Evolutionary conservation across 1,140 invertebrate species (phyloP), one percentile per base, ranked within the genome.

Genomic region (Brachionus koreanus): DNA sequence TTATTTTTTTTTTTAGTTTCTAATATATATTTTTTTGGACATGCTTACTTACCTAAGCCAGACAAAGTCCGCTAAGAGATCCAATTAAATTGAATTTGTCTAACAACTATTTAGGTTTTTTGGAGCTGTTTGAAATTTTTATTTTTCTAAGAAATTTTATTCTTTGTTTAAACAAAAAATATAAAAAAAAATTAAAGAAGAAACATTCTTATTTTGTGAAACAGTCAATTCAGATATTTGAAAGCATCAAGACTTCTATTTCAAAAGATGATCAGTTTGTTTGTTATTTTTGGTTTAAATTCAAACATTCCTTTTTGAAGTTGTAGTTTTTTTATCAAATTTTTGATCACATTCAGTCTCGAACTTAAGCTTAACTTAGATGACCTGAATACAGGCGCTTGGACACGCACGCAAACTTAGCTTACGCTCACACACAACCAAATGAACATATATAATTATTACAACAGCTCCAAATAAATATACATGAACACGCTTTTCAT

Each of bases 161-260:
- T 57, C 9, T 57, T 57, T 57, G 19, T 57, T 57, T 19, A 52
- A 23, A 57, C n/a, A 57, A 57, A 57, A 6, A 57, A 57, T 5
- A 57, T 29, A 2, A 29, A 29, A 29, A 29, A 29, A 29, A 29
- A 29, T 57, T 19, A 52, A 23, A 57, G 3, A 57, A 57, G 19
- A 6, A 57, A 57, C n/a, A 57, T 25, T 57, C 49, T 57, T 57
- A 57, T 2, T 57, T 49, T 57, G 49, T 57, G 49, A 57, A 57
- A 57, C 49, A 57, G 49, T 57, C 49, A 57, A 57, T 57, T 57
- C 49, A 57, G 49, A 57, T 57, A 57, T 57, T 57, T 57, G 49
- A 57, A 57, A 57, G 19, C 19, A 57, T 57, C 5, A 57, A 57
- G 16, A 57, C 49, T 57, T 7, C 49, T 57, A 57, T 19, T 57